Conservation (phyloP, 2,797 vertebrate genomes). For the Gymnodraco acuticeps region DNA sequence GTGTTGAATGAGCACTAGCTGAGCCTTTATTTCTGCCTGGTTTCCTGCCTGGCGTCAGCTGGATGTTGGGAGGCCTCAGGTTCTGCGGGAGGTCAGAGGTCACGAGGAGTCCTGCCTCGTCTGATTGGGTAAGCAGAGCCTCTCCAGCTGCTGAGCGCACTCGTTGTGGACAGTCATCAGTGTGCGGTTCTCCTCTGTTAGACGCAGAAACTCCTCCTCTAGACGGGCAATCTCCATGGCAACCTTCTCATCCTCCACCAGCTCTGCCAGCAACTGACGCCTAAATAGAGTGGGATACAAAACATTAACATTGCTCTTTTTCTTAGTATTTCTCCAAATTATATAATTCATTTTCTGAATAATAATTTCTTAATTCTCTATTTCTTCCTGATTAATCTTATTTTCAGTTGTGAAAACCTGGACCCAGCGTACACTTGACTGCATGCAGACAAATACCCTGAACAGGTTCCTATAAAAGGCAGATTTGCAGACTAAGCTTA, state of each 20-base stretch:
- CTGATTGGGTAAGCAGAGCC: conserved; percentile 89
- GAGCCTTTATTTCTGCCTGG: conserved; percentile 39
- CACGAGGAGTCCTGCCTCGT: conserved; percentile 93
- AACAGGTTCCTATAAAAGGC: background rate
- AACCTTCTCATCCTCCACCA: conserved; percentile 94
- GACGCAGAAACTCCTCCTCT: conserved; percentile 91
- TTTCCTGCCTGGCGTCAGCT: conserved; percentile 44
- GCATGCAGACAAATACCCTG: conserved; percentile 3
- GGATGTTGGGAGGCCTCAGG: conserved; percentile 57
- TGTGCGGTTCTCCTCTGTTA: conserved; percentile 93
- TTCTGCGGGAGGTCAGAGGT: conserved; percentile 75
- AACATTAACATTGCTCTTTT: background rate
- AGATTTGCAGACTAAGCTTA: background rate
- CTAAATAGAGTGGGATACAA: conserved; percentile 72
- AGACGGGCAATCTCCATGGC: conserved; percentile 90
- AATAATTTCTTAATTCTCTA: background rate
- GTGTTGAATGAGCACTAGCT: conserved; percentile 21
- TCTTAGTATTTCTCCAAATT: background rate
- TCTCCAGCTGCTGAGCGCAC: conserved; percentile 92
- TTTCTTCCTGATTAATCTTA: background rate
- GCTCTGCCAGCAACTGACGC: conserved; percentile 91
- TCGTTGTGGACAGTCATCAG: conserved; percentile 92
- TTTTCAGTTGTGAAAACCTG: background rate
- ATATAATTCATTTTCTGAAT: background rate
- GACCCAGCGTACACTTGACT: background rate